phyloP scores from a whole-genome alignment of 2,888 invertebrate species.

The Aethes cnicana region DNA sequence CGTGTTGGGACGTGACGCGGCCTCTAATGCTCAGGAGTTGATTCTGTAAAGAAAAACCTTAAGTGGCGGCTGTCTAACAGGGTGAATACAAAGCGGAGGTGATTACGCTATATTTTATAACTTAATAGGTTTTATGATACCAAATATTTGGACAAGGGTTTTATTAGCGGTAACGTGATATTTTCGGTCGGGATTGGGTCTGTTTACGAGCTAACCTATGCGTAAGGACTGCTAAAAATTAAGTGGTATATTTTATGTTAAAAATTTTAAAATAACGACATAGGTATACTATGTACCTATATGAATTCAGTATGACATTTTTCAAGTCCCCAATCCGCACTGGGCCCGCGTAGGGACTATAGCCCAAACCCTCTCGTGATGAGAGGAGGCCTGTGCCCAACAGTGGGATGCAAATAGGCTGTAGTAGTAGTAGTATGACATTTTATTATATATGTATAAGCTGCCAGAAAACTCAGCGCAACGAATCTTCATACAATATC shows the following conservation, averaged over 20 bases:
- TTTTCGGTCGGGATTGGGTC: slow-evolving; percentile 63
- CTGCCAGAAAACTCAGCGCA: too few relatives aligned
- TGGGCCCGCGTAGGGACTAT: too few relatives aligned
- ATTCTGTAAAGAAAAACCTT: slow-evolving; percentile 40
- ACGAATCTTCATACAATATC: too few relatives aligned
- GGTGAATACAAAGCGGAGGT: slow-evolving; percentile 72
- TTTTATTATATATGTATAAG: too few relatives aligned
- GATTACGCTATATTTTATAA: slow-evolving; percentile 78
- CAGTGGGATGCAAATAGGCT: too few relatives aligned
- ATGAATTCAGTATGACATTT: too few relatives aligned
- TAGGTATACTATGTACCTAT: too few relatives aligned
- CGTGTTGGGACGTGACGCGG: slow-evolving; percentile 71
- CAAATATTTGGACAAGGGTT: slow-evolving; percentile 80
- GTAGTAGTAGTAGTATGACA: too few relatives aligned
- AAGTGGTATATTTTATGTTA: slow-evolving; percentile 31
- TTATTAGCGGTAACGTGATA: slow-evolving; percentile 78
- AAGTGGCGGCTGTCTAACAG: slow-evolving; percentile 69
- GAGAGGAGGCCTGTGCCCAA: too few relatives aligned
- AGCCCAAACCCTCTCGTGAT: too few relatives aligned
- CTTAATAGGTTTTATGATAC: slow-evolving; percentile 77
- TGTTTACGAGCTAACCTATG: slow-evolving; percentile 69
- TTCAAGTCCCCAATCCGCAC: too few relatives aligned
- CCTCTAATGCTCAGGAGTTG: slow-evolving; percentile 47
- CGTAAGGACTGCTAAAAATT: slow-evolving; percentile 70
- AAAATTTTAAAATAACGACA: too few relatives aligned